A percentile compares a stretch with the other conserved stretches of the same genome.
Evolutionary conservation across 2,797 vertebrate genomes (phyloP).

Genomic region (Limosa lapponica): DNA sequence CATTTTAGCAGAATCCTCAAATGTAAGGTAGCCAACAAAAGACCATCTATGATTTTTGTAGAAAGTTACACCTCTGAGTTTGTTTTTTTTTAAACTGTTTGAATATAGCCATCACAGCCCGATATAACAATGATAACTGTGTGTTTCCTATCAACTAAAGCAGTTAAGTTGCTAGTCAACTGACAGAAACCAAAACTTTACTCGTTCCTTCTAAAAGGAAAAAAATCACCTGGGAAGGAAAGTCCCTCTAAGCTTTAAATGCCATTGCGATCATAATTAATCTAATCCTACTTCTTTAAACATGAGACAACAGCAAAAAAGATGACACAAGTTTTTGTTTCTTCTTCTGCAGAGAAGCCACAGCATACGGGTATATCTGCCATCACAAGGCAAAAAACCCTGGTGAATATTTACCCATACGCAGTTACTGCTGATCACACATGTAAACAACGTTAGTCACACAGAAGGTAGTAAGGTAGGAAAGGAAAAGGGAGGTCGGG

Average conservation of each 20-base stretch:
- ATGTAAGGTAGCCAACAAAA: neutral
- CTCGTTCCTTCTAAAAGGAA: neutral
- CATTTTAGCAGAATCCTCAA: neutral
- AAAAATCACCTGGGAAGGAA: neutral
- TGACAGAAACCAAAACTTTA: neutral
- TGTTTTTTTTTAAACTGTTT: neutral
- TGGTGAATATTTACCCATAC: neutral
- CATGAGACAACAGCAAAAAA: neutral
- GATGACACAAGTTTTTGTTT: neutral
- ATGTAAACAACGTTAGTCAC: neutral
- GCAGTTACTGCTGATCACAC: neutral
- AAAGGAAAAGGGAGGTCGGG: neutral
- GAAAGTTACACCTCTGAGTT: neutral
- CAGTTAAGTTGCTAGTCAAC: neutral
- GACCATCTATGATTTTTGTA: neutral
- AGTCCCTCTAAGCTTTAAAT: neutral
- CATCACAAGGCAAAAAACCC: neutral
- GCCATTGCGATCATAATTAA: neutral
- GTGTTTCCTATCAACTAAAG: neutral
- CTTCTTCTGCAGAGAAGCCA: neutral
- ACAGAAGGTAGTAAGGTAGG: neutral
- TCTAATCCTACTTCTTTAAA: neutral
- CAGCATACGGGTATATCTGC: neutral
- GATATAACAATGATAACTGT: neutral
- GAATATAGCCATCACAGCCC: neutral